Evolutionary conservation across 2,888 invertebrate species (phyloP).

Genomic region (Phyto melanocephala): DNA sequence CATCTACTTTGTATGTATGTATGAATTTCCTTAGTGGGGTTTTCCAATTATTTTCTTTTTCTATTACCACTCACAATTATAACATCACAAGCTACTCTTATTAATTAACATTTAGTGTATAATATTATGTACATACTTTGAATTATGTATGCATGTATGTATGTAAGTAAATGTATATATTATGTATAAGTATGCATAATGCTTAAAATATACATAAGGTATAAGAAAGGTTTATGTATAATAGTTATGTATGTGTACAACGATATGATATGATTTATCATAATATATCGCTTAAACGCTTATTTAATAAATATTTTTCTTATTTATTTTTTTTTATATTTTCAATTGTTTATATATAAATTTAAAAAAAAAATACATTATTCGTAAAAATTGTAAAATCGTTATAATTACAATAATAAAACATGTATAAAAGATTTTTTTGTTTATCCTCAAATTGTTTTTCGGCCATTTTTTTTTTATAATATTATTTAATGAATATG

Average conservation of each 20-base stretch:
- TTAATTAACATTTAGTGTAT: conserved; percentile 50
- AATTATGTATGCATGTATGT: not conserved
- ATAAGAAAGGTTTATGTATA: too few species aligned
- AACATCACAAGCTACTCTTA: conserved; percentile 61
- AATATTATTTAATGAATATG: conserved; percentile 45
- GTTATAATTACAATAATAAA: conserved; percentile 61
- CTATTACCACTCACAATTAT: conserved; percentile 47
- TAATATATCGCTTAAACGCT: conserved; percentile 32
- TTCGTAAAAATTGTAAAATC: conserved; percentile 62
- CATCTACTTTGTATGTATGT: conserved; percentile 34
- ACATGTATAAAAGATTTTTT: conserved; percentile 63
- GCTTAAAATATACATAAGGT: too few species aligned
- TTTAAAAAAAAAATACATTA: conserved; percentile 42
- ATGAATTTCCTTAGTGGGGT: conserved; percentile 17
- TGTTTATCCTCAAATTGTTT: conserved; percentile 64
- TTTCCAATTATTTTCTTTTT: conserved; percentile 22
- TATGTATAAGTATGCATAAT: conserved; percentile 35
- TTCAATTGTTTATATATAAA: conserved; percentile 37
- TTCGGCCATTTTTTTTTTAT: conserved; percentile 20
- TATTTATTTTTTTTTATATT: not conserved
- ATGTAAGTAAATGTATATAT: conserved; percentile 4
- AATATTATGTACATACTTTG: not conserved
- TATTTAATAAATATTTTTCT: conserved; percentile 14
- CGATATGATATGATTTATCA: conserved; percentile 57
- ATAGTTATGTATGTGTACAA: conserved; percentile 31